phyloP scores from a whole-genome alignment of 1,140 invertebrate genomes.

The Leptoteleia sp. region DNA sequence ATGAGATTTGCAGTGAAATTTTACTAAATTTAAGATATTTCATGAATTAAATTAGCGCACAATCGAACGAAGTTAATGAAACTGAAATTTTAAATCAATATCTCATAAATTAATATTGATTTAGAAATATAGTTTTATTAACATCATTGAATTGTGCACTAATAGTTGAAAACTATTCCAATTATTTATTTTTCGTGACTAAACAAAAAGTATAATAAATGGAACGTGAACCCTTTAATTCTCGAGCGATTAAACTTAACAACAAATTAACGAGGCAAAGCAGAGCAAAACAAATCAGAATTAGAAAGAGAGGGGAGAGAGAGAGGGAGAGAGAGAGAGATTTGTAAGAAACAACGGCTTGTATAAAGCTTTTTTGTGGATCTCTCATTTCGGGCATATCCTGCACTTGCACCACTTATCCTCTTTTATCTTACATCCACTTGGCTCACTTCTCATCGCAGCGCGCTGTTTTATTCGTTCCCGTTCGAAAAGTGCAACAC shows the following conservation, averaged over 20 bases:
- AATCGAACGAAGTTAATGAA: too few relatives aligned
- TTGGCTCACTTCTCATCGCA: conserved; percentile 36
- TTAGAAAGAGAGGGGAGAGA: too few relatives aligned
- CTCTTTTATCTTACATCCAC: conserved; percentile 45
- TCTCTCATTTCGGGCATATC: conserved; percentile 37
- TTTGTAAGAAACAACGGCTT: background rate
- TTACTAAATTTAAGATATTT: too few relatives aligned
- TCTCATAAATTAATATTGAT: too few relatives aligned
- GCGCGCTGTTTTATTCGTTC: conserved; percentile 31
- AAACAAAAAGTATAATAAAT: too few relatives aligned
- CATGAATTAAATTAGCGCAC: too few relatives aligned
- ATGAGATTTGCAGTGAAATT: too few relatives aligned
- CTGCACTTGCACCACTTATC: conserved; percentile 44
- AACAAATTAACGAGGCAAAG: conserved; percentile 27
- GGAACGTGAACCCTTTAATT: conserved; percentile 1
- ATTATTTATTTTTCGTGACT: too few relatives aligned
- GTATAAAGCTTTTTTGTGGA: conserved; percentile 39
- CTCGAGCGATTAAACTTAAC: conserved; percentile 13
- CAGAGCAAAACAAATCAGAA: conserved; percentile 4
- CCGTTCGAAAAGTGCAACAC: conserved; percentile 41
- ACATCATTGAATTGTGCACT: too few relatives aligned
- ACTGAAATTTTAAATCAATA: too few relatives aligned
- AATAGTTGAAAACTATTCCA: too few relatives aligned
- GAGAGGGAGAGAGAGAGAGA: background rate
- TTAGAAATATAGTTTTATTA: too few relatives aligned